Base-by-base conservation (phyloP, 1,140 invertebrate species). In the Drosophila carrolli region DNA sequence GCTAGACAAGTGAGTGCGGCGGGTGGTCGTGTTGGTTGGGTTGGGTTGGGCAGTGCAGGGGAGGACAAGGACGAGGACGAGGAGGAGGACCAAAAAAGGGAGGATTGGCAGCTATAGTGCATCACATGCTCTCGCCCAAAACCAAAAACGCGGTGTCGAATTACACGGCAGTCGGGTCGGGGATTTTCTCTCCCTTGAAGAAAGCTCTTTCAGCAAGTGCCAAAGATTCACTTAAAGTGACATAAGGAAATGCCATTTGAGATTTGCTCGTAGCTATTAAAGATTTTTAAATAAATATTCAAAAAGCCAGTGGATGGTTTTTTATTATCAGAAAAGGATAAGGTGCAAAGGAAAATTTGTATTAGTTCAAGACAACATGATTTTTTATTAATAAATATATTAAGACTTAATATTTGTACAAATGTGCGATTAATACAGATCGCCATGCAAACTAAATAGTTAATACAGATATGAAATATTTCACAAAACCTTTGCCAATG, bases 1-100 rank as follows among this genome's bases (percentile, higher is more conserved):
- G 83, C 53, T 50, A 63, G 76, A 81, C 85, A 89, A 89, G 84
- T 81, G 85, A 75, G 65, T 67, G 62, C 62, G 47, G 53, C 65
- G 62, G 56, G 72, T 51, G 47, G 23, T 50, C 5, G 11, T 2
- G 29, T 32, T 32, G 29, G 7, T 2, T 32, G 29, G 29, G 8
- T 32, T 32, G 6, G 29, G 29, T 16, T 16, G 16, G 16, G 16
- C 8, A 50, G 9, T 32, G 27, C 47, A 14, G 47, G 47, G 47
- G 19, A 27, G 44, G 2, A 13, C 5, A 5, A n/a, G 19, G 23
- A 13, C 11, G 23, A 19, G 46, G 23, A 13, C 6, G 23, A 19
- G 46, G 6, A 5, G 4, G 8, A 13, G 0, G 4, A 3, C 0
- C 27, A n/a, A 3, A 13, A 6, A 27, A 61, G 76, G 77, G 70